Evolutionary conservation across 1,140 invertebrate genomes (phyloP).

Genomic region (Diabrotica virgifera): DNA sequence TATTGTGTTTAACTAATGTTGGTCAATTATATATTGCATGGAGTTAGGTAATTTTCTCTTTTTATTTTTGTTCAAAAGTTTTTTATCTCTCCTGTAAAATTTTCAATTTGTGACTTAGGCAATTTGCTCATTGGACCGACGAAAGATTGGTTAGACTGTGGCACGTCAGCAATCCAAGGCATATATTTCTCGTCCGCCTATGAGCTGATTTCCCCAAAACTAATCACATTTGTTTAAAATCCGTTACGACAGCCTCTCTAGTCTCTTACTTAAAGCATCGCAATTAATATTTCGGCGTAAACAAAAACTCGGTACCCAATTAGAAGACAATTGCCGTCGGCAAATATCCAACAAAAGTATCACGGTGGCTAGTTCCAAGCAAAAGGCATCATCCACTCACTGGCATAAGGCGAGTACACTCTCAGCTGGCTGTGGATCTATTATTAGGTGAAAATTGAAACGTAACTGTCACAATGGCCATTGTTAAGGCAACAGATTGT

Average conservation of each 20-base stretch:
- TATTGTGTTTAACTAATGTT: too few relatives aligned
- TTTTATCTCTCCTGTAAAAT: too few relatives aligned
- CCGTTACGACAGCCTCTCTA: neutral
- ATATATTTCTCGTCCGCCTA: too few relatives aligned
- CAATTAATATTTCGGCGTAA: conserved; percentile 4
- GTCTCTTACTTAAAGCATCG: neutral
- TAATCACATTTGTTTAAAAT: too few relatives aligned
- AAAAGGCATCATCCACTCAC: conserved; percentile 7
- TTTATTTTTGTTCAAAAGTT: too few relatives aligned
- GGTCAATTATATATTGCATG: too few relatives aligned
- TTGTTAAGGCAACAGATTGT: conserved; percentile 23
- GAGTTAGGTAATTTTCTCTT: too few relatives aligned
- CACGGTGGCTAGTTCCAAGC: conserved; percentile 22
- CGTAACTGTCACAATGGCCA: conserved; percentile 19
- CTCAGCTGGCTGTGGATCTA: conserved; percentile 4
- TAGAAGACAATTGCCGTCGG: conserved; percentile 14
- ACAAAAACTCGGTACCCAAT: conserved; percentile 17
- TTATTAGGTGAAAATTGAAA: conserved; percentile 21
- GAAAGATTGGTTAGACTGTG: too few relatives aligned
- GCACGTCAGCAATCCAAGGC: too few relatives aligned
- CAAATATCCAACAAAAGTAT: conserved; percentile 20
- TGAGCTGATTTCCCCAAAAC: too few relatives aligned
- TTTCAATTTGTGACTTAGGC: too few relatives aligned
- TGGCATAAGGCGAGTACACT: conserved; percentile 1
- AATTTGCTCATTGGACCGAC: too few relatives aligned